These are phyloP conservation scores for Poeciliopsis turneri DNA, from an alignment of 2,797 vertebrate genomes.

Conservation along the genomic window DNA sequence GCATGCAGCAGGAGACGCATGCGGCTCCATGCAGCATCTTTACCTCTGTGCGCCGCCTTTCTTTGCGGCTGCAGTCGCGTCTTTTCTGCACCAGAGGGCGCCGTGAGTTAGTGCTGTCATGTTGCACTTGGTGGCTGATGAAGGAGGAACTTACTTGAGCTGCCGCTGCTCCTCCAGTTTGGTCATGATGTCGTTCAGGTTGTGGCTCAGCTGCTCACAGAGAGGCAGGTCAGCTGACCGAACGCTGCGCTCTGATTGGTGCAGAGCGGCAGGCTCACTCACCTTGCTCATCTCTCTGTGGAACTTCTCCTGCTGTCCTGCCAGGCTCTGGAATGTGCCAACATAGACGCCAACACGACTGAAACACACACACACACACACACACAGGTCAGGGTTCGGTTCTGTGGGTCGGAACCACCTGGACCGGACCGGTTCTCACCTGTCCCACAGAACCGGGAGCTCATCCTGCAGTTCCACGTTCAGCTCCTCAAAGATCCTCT, in stretches of 20 bases:
- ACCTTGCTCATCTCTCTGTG: constrained; percentile 97
- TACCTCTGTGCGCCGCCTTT: constrained; percentile 75
- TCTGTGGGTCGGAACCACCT: no score
- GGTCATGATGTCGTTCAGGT: constrained; percentile 91
- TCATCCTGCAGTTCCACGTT: constrained; percentile 96
- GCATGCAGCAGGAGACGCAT: not conserved
- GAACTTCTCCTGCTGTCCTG: constrained; percentile 93
- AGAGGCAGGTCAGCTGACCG: not conserved
- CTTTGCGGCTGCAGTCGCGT: constrained; percentile 50
- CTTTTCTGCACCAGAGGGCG: constrained; percentile 73
- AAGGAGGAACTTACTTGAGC: constrained; percentile 71
- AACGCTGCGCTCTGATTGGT: not conserved
- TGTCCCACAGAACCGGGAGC: constrained; percentile 93
- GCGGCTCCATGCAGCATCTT: constrained; percentile 4
- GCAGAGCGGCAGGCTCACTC: constrained; percentile 27
- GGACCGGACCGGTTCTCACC: constrained; percentile 66
- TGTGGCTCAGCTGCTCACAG: constrained; percentile 87
- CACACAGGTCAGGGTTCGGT: not conserved
- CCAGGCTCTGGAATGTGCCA: constrained; percentile 95
- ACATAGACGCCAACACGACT: constrained; percentile 97
- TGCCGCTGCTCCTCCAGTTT: constrained; percentile 89
- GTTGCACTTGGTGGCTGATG: fast-evolving
- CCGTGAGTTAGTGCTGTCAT: constrained; percentile 25
- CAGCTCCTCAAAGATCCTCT: constrained; percentile 98
- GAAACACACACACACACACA: not conserved